Evolutionary conservation across 1,140 invertebrate genomes (phyloP), one percentile per base, ranked within the genome.

Genomic region (Pseudomyrmex concolor): DNA sequence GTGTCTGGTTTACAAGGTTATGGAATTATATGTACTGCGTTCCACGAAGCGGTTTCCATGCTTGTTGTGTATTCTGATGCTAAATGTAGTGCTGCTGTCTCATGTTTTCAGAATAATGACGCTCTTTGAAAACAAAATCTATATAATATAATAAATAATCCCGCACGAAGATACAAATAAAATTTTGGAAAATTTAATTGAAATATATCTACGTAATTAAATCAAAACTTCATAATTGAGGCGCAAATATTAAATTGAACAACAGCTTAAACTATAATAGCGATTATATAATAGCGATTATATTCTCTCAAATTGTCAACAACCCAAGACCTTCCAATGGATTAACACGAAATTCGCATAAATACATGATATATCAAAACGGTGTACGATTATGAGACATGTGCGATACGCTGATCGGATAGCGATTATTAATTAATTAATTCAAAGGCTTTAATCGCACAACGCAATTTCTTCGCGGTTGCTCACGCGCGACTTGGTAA

Each of bases 1-100:
- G 22, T n/a, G 34, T 67, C 74, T 17, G 54, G 62, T 63, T 77
- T 55, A 67, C 25, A 67, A 55, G 74, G 74, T 55, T 67, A 67
- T 66, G 50, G 50, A 50, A 67, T 77, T 67, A 77, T 34, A 25
- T 1, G 25, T 77, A 43, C 17, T 66, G 8, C 2, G 5, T 43
- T 67, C 25, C 13, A 77, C 9, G 45, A 55, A 77, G 66, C 10
- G n/a, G n/a, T 17, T 72, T 34, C 12, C 54, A 15, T 43, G 9
- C 48, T 45, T 12, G 25, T 4, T 10, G 15, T 54, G 45, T 45
- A 77, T 43, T 13, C 7, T 34, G 19, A 62, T 64, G 22, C 59
- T 54, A 77, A 45, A 77, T 77, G 25, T 50, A 12, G 3, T 12
- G 17, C 25, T 12, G 12, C n/a, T 54, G 5, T 76, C 3, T 13